Conservation (phyloP, 2,888 invertebrate genomes). For the Copidosoma aretas region DNA sequence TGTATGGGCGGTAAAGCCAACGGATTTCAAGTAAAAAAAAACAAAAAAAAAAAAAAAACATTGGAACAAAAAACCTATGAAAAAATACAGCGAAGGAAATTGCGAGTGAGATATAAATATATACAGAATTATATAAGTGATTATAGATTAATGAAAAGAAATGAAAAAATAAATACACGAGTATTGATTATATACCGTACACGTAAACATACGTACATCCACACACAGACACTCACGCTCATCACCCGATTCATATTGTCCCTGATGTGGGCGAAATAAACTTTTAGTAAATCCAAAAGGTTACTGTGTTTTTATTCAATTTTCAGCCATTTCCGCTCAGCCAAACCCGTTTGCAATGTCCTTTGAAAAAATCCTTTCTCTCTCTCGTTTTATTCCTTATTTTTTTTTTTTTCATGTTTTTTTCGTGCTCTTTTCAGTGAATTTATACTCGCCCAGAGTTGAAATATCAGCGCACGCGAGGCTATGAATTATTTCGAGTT, state of each 20-base stretch:
- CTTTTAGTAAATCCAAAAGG: conserved; percentile 57
- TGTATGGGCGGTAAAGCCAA: no score
- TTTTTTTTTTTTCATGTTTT: no score
- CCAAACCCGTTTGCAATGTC: not conserved
- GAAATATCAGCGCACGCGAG: conserved; percentile 16
- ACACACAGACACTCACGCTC: conserved; percentile 44
- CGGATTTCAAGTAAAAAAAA: not conserved
- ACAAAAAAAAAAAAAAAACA: conserved; percentile 21
- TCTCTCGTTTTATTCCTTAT: no score
- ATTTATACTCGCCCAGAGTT: not conserved
- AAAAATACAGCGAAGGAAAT: conserved; percentile 44
- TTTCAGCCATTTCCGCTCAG: conserved; percentile 1
- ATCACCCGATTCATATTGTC: conserved; percentile 56
- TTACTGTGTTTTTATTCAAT: conserved; percentile 19
- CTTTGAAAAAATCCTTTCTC: no score
- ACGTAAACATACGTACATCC: conserved; percentile 36
- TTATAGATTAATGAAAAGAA: conserved; percentile 38
- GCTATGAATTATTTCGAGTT: conserved; percentile 24
- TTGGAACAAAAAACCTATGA: conserved; percentile 55
- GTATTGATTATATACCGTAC: conserved; percentile 47
- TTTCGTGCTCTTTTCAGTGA: no score
- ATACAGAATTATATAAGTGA: conserved; percentile 38
- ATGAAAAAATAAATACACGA: conserved; percentile 37
- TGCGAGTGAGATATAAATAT: conserved; percentile 38
- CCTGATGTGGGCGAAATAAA: conserved; percentile 55